Base-by-base conservation (phyloP, 2,797 vertebrate genomes). In the Chaetodon trifasciatus region DNA sequence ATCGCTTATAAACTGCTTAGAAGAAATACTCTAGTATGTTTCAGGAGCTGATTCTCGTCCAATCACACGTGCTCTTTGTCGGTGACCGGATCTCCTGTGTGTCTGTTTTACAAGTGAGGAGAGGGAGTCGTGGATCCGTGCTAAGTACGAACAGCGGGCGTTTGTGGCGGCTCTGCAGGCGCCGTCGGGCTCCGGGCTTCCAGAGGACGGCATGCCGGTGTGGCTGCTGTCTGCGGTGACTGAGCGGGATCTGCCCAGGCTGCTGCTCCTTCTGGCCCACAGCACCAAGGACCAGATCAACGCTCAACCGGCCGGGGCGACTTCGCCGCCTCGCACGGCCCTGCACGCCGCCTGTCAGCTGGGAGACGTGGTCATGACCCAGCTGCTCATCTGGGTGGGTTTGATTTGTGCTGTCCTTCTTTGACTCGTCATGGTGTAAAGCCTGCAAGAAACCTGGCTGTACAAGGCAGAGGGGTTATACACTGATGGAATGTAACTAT, bases 301-400 rank as follows among this genome's bases (percentile, higher is more conserved):
- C n/a, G 71, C 85, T 13, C 68, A 69, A 1, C 80, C 50, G 0
- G 57, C 35, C 66, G 93, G 12, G 90, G 94, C 82, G 0, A 69
- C 58, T 46, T 93, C 89, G 0, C 92, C 92, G 37, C 90, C 93
- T 8, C 95, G 95, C 79, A 95, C 95, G 0, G 96, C 96, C 4
- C 96, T 99, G 78, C 98, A 99, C 57, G 88, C 97, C 9, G 96
- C 98, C 5, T 98, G 98, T 24, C 97, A 97, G 81, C 95, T 96
- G 81, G 96, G 96, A n/a, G 96, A 98, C 0, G 97, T 97, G 0
- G 98, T 98, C 70, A 97, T 98, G 96, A 98, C 98, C 7, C 98
- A 99, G 89, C 96, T 99, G 86, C 96, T 99, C 56, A 86, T 99
- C 84, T 99, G 98, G 98, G 98, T 99, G 91, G 37, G 94, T 79